Evolutionary conservation across 2,797 vertebrate genomes (phyloP), one percentile per base, ranked within the genome.

Genomic region (Danio jaintianensis): DNA sequence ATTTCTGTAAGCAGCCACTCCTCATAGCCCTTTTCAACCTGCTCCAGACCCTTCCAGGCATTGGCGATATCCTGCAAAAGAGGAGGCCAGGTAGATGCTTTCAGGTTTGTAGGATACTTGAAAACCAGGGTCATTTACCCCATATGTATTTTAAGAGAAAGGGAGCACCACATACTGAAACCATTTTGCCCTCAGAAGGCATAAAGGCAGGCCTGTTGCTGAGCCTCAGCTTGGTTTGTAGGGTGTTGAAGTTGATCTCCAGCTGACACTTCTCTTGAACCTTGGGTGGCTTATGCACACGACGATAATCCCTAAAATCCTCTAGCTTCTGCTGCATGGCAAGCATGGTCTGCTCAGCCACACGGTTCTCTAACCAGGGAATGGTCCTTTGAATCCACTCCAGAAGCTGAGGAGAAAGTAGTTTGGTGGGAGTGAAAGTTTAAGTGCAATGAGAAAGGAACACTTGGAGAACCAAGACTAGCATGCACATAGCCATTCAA

Each of bases 121-220:
- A 73, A 47, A 67, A 42, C 12, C 40, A 59, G 8, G 2, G 7
- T 38, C 6, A 13, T 62, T 20, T 62, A 9, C 6, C 15, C 0
- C 38, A 52, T 53, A 10, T 38, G n/a, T 58, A 9, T 38, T 7
- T 40, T 20, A 4, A 3, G 2, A 45, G 18, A 58, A 75, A 75
- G 8, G 5, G 7, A 38, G 13, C 4, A 40, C 0, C 1, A 86
- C 96, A 92, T 90, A 96, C 96, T 85, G 96, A 97, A 85, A 97
- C 96, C 92, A 97, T 95, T 92, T 95, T 96, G 92, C 96, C 96
- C 92, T 97, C 96, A 0, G 96, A 96, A 56, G 96, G 96, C 96
- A 96, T 97, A 92, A 96, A 96, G 78, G 96, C 95, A 0, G 96
- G 96, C 78, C 96, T 90, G 93, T 96, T 96, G 95, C 95, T 96